A percentile compares a stretch with the other conserved stretches of the same genome.
Evolutionary conservation across 2,888 invertebrate species (phyloP).

Genomic region (Thysanoteuthis rhombus): DNA sequence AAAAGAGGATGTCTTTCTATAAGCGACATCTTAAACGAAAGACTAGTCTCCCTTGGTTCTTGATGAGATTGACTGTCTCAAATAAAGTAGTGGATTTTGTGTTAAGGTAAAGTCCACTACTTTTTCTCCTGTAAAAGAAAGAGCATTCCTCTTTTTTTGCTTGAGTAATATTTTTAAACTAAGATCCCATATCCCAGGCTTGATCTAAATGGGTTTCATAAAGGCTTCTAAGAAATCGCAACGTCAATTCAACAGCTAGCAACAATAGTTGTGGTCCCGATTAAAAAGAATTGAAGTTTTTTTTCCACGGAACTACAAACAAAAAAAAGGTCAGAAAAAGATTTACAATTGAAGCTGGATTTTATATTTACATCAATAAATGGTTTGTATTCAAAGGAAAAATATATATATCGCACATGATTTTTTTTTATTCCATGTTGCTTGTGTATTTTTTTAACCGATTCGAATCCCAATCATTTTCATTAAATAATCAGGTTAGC

Average conservation of each 20-base stretch:
- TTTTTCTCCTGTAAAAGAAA: not conserved
- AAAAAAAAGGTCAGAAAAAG: not conserved
- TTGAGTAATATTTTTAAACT: not conserved
- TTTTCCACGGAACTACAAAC: not conserved
- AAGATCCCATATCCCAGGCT: not conserved
- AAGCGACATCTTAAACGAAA: constrained; percentile 12
- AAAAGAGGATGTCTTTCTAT: not conserved
- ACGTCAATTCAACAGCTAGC: not conserved
- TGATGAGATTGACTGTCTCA: not conserved
- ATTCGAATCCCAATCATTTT: too few relatives aligned
- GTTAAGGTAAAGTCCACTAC: not conserved
- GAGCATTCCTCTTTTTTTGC: not conserved
- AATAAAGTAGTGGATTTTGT: not conserved
- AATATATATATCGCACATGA: not conserved
- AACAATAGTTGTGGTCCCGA: not conserved
- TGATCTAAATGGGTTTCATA: not conserved
- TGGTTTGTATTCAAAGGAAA: not conserved
- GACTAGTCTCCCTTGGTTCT: not conserved
- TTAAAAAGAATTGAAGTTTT: not conserved
- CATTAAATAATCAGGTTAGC: too few relatives aligned
- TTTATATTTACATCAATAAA: not conserved
- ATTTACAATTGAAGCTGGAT: not conserved
- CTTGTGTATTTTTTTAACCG: not conserved
- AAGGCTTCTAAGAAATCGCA: not conserved
- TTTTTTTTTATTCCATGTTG: not conserved